Evolutionary conservation across 1,140 invertebrate genomes (phyloP).

Genomic region (Brachionus asplanchnoidis): DNA sequence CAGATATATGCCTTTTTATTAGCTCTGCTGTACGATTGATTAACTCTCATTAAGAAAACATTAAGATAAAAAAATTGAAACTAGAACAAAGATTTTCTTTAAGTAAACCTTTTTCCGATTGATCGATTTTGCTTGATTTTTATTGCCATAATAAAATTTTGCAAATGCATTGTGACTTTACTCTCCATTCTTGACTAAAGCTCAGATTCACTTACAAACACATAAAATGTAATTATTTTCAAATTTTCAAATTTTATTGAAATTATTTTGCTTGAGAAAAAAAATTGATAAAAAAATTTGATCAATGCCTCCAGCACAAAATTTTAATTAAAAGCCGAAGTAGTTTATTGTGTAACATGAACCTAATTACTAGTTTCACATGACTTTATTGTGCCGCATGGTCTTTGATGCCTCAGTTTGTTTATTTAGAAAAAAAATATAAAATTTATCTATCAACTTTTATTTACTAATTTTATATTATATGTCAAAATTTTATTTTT

Average conservation of each 20-base stretch:
- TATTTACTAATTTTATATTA: too few relatives aligned
- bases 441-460: neutral
- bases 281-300: neutral
- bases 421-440: neutral
- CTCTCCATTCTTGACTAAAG: neutral
- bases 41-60: neutral
- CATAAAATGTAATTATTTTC: neutral
- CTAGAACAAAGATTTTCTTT: neutral
- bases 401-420: neutral
- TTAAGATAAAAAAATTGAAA: neutral
- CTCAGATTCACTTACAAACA: neutral
- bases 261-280: neutral
- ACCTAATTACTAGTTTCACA: neutral
- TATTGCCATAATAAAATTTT: conserved; percentile 7
- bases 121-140: conserved; percentile 12
- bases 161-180: neutral
- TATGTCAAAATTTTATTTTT: too few relatives aligned
- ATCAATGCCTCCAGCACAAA: neutral
- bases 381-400: neutral
- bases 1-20: neutral
- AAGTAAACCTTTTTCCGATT: neutral
- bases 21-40: neutral
- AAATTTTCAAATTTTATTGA: neutral
- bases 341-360: neutral
- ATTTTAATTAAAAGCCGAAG: neutral